A percentile compares a stretch with the other conserved stretches of the same genome.
These are phyloP conservation scores for Amphiprion percula DNA, from an alignment of 2,113 vertebrate species.

Conservation along the genomic window DNA sequence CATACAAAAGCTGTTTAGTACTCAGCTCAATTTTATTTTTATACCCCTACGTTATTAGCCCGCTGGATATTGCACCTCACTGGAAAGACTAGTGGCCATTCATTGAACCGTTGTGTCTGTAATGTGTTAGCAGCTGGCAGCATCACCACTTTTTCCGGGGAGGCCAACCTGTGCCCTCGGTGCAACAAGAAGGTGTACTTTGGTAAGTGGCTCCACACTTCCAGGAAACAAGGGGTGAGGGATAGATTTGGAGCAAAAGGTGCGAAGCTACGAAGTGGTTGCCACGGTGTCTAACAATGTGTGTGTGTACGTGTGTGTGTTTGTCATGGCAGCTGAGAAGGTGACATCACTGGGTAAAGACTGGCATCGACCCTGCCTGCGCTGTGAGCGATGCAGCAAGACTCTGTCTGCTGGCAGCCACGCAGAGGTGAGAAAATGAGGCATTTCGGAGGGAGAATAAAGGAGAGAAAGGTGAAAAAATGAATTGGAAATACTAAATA, in stretches of 20 bases:
- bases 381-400: slow-evolving; percentile 96
- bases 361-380: slow-evolving; percentile 97
- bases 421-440: slow-evolving; percentile 88
- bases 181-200: slow-evolving; percentile 98
- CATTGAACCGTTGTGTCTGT: slow-evolving; percentile 18
- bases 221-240: neutral
- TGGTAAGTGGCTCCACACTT: slow-evolving; percentile 84
- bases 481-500: neutral
- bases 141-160: slow-evolving; percentile 95
- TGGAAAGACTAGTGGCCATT: slow-evolving; percentile 5
- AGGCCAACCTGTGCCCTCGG: slow-evolving; percentile 93
- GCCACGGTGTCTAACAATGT: slow-evolving; percentile 18
- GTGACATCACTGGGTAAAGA: slow-evolving; percentile 98
- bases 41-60: neutral
- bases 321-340: slow-evolving; percentile 91
- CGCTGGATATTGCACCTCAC: slow-evolving; percentile 13
- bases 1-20: slow-evolving; percentile 25
- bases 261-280: slow-evolving; percentile 23
- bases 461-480: neutral
- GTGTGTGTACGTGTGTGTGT: slow-evolving; percentile 14
- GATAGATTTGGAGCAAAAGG: neutral
- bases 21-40: slow-evolving; percentile 8
- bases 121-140: slow-evolving; percentile 86
- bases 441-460: fast-evolving
- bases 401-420: slow-evolving; percentile 94